Evolutionary conservation across 2,797 vertebrate species (phyloP), one percentile per base, ranked within the genome.

Genomic region (Chelon auratus): DNA sequence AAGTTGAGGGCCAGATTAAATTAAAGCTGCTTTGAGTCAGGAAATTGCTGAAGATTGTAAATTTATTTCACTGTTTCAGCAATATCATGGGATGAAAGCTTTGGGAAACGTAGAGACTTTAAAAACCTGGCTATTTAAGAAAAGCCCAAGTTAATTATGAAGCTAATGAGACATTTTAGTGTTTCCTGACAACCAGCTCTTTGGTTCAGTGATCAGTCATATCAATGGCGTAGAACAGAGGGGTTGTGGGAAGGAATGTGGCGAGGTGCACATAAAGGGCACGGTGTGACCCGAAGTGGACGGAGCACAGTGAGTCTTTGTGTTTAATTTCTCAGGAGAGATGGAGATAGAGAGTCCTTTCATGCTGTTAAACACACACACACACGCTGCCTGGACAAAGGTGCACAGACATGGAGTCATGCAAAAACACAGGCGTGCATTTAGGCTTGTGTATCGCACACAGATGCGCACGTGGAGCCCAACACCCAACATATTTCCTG

Each of bases 231-330:
- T 53, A 58, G 39, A 72, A 42, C 52, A 65, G 78, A 51, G 54
- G 22, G 48, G 62, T 9, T 61, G 68, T 36, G 22, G 51, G 55
- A 66, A 47, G 56, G 65, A 65, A 36, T 47, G 37, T 55, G 69
- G 65, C 13, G 61, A 57, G 68, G 68, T 68, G 22, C 51, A 81
- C 53, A 68, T 80, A 88, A 82, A 81, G 83, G 73, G 47, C 69
- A 86, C 58, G 37, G 63, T 84, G 53, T 78, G 78, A 87, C 65
- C 87, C 67, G 33, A 75, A 77, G 77, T 51, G 78, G 77, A 75
- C 13, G 18, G 55, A 86, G 75, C 78, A 94, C 88, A 93, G 75
- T 89, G 70, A 40, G 39, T 39, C 85, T 89, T 90, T 88, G 80
- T 91, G 81, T 89, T 81, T 73, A 47, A 72, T 68, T 69, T 76